Evolutionary conservation across 2,113 vertebrate genomes (phyloP), one percentile per base, ranked within the genome.

Genomic region (Nestor notabilis): DNA sequence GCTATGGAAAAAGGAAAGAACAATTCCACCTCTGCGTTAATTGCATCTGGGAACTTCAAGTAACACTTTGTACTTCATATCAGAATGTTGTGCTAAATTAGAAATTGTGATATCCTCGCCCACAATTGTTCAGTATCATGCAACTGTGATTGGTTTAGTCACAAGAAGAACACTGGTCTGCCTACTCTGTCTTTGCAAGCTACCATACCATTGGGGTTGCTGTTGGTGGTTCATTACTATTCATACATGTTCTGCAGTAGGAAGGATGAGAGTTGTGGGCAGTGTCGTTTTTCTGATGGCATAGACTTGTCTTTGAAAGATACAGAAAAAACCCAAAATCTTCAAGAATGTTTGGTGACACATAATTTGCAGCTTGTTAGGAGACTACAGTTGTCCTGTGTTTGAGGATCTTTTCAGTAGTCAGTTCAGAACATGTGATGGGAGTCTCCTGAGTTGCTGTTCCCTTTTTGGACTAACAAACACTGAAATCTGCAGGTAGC

Each of bases 31-130:
- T 94, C 91, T 97, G 80, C 83, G 53, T 91, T 92, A 89, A 91
- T 78, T 96, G 72, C 56, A 76, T 94, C 89, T 94, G 93, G 90
- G 91, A 96, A 85, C 84, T 95, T 87, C 27, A 70, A 52, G 83
- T 95, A 81, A 75, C 82, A 43, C 79, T 96, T 95, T 95, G 91
- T 97, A 83, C 83, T 90, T 96, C 64, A 31, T 25, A 80, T 84
- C 91, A 95, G 83, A 95, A 77, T 93, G 93, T 92, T 95, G 80
- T 94, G 77, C 75, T 91, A 93, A 96, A 93, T 93, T 96, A 93
- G 81, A 95, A 94, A 87, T 91, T 24, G 81, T 90, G 95, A 85
- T 96, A 58, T 70, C 70, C 86, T 95, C 78, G 83, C 95, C 95
- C 92, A 95, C 95, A 86, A 33, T 87, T 65, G 89, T 89, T 97